These are phyloP conservation scores for Dreissena rostriformis DNA, from an alignment of 1,140 invertebrate species.

Conservation along the genomic window DNA sequence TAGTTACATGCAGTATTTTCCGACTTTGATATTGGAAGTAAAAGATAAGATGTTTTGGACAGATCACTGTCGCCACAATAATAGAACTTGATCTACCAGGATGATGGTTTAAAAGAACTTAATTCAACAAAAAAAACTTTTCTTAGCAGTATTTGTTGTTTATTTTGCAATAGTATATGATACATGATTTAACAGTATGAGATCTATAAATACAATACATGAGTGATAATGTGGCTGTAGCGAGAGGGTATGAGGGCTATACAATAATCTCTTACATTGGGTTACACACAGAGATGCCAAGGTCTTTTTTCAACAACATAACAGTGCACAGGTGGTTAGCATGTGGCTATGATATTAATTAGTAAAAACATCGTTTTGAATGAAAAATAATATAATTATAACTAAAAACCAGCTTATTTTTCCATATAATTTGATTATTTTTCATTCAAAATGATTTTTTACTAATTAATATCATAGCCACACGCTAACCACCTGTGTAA, in stretches of 20 bases:
- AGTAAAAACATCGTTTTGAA: not conserved
- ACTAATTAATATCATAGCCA: too few species aligned
- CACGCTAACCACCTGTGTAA: too few species aligned
- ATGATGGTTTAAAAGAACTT: too few species aligned
- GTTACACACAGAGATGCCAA: not conserved
- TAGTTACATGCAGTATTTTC: too few species aligned
- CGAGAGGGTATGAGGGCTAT: not conserved
- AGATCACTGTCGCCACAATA: too few species aligned
- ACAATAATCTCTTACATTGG: not conserved
- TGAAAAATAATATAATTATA: not conserved
- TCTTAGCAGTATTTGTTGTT: constrained; percentile 39
- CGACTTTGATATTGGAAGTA: too few species aligned
- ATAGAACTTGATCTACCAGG: too few species aligned
- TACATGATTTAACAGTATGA: constrained; percentile 57
- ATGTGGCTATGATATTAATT: not conserved
- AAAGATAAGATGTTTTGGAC: too few species aligned
- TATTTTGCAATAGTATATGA: constrained; percentile 56
- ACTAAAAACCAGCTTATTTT: too few species aligned
- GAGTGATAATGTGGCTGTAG: constrained; percentile 14
- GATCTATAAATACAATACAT: constrained; percentile 60
- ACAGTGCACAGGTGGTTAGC: not conserved
- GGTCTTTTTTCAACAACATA: not conserved
- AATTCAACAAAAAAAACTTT: too few species aligned
- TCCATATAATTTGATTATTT: too few species aligned
- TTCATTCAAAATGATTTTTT: too few species aligned